Evolutionary conservation across 2,113 vertebrate genomes (phyloP).

Genomic region (Tricholaema leucomelas): DNA sequence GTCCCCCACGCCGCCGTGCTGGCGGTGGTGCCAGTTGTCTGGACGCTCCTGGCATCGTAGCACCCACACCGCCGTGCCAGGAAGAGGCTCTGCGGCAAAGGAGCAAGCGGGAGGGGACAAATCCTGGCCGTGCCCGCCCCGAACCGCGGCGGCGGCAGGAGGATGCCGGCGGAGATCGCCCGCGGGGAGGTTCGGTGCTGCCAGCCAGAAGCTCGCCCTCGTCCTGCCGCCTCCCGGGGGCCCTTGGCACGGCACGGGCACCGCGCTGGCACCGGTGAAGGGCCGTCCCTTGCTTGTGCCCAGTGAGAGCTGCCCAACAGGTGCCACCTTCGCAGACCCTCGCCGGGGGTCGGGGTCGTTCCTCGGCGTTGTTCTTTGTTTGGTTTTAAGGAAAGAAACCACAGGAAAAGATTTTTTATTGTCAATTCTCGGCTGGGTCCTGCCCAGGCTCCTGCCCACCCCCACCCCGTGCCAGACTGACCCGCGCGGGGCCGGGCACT

Average conservation of each 20-base stretch:
- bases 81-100: neutral
- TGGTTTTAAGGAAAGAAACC: neutral
- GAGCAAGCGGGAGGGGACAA: neutral
- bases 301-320: neutral
- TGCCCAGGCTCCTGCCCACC: too few species aligned
- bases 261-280: accelerated
- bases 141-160: neutral
- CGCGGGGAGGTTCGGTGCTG: neutral
- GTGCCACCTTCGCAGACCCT: constrained; percentile 60
- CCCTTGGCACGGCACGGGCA: too few species aligned
- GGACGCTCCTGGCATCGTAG: constrained; percentile 79
- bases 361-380: neutral
- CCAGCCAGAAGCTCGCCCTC: neutral
- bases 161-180: neutral
- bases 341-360: neutral
- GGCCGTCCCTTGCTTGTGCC: neutral
- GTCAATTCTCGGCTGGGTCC: neutral
- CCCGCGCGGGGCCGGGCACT: neutral
- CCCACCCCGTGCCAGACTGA: neutral
- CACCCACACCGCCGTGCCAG: neutral
- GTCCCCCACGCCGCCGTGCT: constrained; percentile 65
- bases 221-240: neutral
- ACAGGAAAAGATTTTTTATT: neutral
- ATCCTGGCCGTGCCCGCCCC: neutral
- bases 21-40: constrained; percentile 70